Evolutionary conservation across 2,797 vertebrate genomes (phyloP).

Genomic region (Acanthurus leucopareius): DNA sequence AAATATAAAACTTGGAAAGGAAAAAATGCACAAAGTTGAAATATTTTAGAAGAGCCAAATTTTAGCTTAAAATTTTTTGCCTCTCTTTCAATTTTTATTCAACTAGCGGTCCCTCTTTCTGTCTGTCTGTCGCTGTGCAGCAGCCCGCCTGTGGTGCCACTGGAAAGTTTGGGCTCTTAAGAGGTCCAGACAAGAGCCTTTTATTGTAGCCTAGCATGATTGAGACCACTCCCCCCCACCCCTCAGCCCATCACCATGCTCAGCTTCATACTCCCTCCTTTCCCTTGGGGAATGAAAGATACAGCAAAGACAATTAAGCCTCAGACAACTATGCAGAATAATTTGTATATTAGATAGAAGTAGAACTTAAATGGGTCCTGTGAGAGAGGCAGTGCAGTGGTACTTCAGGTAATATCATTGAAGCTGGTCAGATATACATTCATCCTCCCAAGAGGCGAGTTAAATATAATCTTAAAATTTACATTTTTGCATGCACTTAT

Average conservation of each 20-base stretch:
- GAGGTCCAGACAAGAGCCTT: slow-evolving; percentile 85
- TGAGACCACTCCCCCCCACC: slow-evolving; percentile 85
- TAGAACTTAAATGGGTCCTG: not conserved
- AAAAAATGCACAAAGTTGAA: slow-evolving; percentile 21
- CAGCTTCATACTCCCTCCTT: slow-evolving; percentile 64
- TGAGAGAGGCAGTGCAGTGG: not conserved
- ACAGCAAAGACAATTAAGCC: slow-evolving; percentile 13
- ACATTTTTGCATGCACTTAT: not conserved
- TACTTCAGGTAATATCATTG: not conserved
- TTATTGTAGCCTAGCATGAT: slow-evolving; percentile 83
- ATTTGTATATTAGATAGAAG: not conserved
- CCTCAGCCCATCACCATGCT: slow-evolving; percentile 82
- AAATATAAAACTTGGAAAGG: slow-evolving; percentile 44
- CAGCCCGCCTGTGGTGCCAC: slow-evolving; percentile 80
- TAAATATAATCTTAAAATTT: not conserved
- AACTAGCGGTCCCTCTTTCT: slow-evolving; percentile 51
- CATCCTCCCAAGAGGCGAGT: not conserved
- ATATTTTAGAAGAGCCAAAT: slow-evolving; percentile 28
- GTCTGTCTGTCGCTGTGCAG: slow-evolving; percentile 60
- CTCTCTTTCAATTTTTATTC: slow-evolving; percentile 47
- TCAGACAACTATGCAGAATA: slow-evolving; percentile 27
- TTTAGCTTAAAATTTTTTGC: not conserved
- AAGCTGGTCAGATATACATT: not conserved
- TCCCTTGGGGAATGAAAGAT: slow-evolving; percentile 29
- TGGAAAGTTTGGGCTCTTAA: slow-evolving; percentile 83